Percentiles rank a stretch among this genome's conserved stretches.
These are phyloP conservation scores for Aromia moschata DNA, from an alignment of 2,888 invertebrate genomes.

Conservation along the genomic window DNA sequence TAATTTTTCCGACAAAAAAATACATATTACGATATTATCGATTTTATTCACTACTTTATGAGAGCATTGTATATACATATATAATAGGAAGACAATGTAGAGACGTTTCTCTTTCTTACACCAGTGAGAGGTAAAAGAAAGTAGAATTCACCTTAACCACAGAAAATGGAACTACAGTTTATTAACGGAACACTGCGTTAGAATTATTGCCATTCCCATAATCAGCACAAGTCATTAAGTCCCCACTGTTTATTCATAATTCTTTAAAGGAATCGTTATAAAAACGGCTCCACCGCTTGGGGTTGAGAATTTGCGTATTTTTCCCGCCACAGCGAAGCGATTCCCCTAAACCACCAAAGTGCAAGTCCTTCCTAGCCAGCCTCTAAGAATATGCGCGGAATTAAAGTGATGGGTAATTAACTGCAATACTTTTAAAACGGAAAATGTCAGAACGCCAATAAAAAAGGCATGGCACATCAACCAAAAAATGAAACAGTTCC, in stretches of 20 bases:
- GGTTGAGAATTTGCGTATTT: constrained; percentile 44
- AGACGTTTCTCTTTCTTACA: no score
- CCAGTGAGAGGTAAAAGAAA: neutral
- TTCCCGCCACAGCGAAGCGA: constrained; percentile 30
- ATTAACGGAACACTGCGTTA: constrained; percentile 26
- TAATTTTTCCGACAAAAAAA: no score
- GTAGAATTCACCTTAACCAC: constrained; percentile 3
- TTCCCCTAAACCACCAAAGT: constrained; percentile 46
- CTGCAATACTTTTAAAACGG: constrained; percentile 61
- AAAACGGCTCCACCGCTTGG: constrained; percentile 25
- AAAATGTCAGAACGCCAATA: constrained; percentile 68
- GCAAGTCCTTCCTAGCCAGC: constrained; percentile 48
- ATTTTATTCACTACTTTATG: no score
- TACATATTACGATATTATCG: no score
- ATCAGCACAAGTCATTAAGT: constrained; percentile 63
- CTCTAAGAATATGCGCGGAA: constrained; percentile 55
- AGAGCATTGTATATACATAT: no score
- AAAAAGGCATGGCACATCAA: constrained; percentile 64
- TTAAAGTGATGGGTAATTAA: constrained; percentile 63
- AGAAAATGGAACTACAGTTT: constrained; percentile 16
- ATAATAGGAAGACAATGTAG: no score
- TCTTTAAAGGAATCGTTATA: constrained; percentile 42
- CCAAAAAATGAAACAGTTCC: constrained; percentile 39
- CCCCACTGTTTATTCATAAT: constrained; percentile 63
- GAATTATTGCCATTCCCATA: constrained; percentile 55